A percentile compares a stretch with the other conserved stretches of the same genome.
These are phyloP conservation scores for Drosophila emarginata DNA, from an alignment of 2,888 invertebrate species.

Conservation along the genomic window DNA sequence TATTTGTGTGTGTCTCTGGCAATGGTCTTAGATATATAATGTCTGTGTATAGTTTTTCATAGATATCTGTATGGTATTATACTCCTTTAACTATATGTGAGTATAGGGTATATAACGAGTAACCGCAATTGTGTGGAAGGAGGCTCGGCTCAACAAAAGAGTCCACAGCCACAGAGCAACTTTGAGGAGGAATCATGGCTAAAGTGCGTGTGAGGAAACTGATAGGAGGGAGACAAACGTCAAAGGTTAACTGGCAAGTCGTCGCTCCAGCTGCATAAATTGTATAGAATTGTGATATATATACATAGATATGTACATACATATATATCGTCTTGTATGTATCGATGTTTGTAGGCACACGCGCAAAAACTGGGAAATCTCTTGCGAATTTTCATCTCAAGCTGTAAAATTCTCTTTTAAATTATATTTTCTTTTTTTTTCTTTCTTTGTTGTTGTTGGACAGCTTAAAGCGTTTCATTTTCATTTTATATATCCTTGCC, in stretches of 20 bases:
- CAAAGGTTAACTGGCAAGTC: slow-evolving; percentile 50
- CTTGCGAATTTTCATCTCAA: slow-evolving; percentile 41
- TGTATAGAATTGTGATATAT: slow-evolving; percentile 46
- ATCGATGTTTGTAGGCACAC: slow-evolving; percentile 22
- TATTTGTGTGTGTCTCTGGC: too few relatives aligned
- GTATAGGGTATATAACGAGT: neutral
- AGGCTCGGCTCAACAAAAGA: slow-evolving; percentile 14
- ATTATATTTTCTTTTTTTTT: neutral
- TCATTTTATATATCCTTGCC: slow-evolving; percentile 23
- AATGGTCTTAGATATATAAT: too few relatives aligned
- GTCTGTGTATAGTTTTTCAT: too few relatives aligned
- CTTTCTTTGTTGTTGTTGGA: slow-evolving; percentile 18
- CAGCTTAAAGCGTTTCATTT: slow-evolving; percentile 52
- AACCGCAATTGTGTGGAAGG: slow-evolving; percentile 7
- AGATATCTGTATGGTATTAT: too few relatives aligned
- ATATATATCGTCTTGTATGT: slow-evolving; percentile 12
- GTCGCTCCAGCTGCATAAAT: slow-evolving; percentile 40
- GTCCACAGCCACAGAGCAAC: neutral
- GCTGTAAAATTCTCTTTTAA: slow-evolving; percentile 55
- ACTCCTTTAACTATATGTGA: neutral
- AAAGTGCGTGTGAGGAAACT: neutral
- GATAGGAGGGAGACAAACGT: slow-evolving; percentile 9
- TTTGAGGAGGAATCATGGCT: neutral
- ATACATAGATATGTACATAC: slow-evolving; percentile 3
- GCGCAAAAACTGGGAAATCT: slow-evolving; percentile 24